Evolutionary conservation across 2,888 invertebrate species (phyloP).

Genomic region (Trichacis sp.): DNA sequence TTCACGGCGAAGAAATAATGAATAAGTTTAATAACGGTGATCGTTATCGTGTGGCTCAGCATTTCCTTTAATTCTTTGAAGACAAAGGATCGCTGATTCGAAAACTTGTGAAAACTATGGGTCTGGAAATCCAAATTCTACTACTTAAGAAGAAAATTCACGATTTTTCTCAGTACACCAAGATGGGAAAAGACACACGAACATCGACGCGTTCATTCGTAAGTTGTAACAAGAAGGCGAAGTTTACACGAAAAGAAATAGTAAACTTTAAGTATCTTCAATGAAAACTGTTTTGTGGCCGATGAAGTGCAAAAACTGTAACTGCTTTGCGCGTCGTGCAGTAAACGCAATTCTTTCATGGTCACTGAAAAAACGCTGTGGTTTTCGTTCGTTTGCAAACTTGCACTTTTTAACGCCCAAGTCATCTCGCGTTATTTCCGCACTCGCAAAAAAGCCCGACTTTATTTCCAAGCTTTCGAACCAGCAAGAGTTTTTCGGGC

Average conservation of each 20-base stretch:
- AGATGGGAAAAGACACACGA: not conserved
- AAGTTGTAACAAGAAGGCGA: not conserved
- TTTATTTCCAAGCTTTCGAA: not conserved
- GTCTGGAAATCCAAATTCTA: too few relatives aligned
- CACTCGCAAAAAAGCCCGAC: not conserved
- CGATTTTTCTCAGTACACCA: too few relatives aligned
- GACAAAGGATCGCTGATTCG: too few relatives aligned
- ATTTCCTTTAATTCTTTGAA: not conserved
- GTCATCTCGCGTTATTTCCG: not conserved
- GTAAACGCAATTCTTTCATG: slow-evolving; percentile 2
- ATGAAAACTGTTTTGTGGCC: slow-evolving; percentile 4
- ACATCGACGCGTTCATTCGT: not conserved
- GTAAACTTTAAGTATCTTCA: not conserved
- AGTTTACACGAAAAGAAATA: not conserved
- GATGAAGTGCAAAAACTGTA: not conserved
- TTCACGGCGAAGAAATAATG: slow-evolving; percentile 12
- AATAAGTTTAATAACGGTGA: slow-evolving; percentile 23
- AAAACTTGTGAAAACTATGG: too few relatives aligned
- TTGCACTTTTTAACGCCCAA: not conserved
- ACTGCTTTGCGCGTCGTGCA: not conserved
- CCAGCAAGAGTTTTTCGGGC: not conserved
- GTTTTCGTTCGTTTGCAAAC: not conserved
- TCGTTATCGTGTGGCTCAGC: not conserved
- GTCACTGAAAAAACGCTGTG: not conserved
- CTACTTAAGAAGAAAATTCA: too few relatives aligned